Base-by-base conservation (phyloP, 2,888 invertebrate species). In the Leucophenga maculata region DNA sequence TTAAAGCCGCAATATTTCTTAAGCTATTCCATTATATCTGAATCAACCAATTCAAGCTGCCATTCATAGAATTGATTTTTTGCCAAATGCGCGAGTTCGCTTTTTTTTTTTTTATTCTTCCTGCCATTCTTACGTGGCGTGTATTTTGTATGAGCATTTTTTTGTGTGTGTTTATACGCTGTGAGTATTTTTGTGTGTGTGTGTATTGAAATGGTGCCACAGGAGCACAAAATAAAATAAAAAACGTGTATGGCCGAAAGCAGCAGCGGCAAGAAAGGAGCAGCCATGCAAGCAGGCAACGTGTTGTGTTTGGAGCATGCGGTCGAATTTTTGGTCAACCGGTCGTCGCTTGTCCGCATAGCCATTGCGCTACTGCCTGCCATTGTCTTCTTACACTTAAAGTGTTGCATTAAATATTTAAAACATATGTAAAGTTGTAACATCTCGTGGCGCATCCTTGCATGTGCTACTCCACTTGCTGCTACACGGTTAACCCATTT, bases 61-160 rank as follows among this genome's bases (percentile, higher is more conserved):
- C 81, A 78, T 70, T 76, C 69, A 73, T 74, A 77, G 79, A 80
- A 80, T 80, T 80, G 80, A 83, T 80, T 80, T 80, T 80, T 83
- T 77, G 72, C 80, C 79, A 81, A 81, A 78, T 78, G 74, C 81
- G 78, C 75, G 75, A 78, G 31, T 67, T 67, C 39, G 39, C 8
- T 64, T 64, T 59, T 62, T 14, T 20, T 52, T 50, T 31, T 44
- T 20, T 69, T 52, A 50, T 64, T 68, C 73, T 68, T 64, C 55
- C 55, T 73, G 67, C 62, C 71, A 69, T 70, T 68, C 60, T 55
- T 70, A 22, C 68, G 54, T 65, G 31, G 72, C 39, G 39, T 39
- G 39, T 39, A 39, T 39, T 39, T 39, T 39, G 11, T 39, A 11
- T 39, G 39, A 39, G 39, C 3, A 39, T 6, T 50, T n/a, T 13